Base-by-base conservation (phyloP, 2,888 invertebrate genomes). In the Agrotis ipsilon region DNA sequence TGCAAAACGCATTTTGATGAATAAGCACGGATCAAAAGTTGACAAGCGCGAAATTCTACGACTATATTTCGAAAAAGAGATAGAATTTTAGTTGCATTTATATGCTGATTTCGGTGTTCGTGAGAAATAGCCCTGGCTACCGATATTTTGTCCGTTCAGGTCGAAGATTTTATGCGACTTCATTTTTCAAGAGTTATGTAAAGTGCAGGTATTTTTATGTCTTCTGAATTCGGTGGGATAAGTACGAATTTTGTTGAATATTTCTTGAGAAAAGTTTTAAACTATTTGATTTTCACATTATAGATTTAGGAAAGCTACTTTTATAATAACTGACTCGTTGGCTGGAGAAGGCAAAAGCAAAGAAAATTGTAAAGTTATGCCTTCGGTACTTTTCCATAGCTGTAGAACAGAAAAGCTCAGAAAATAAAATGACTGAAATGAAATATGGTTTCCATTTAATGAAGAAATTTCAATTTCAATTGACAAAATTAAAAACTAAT, bases 1-100 rank as follows among this genome's bases (percentile, higher is more conserved):
- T 73, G 78, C 81, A 86, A 87, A 84, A 84, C 72, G 83, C 82
- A 86, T 88, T 88, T 88, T 92, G 91, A 92, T 86, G 88, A 89
- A 92, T 90, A 88, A 86, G 78, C 75, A 82, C 67, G 79, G 61
- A 81, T 86, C 78, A 82, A 76, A 88, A 90, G 86, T 86, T 86
- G 92, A 90, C 91, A 91, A 87, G 78, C 71, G 83, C 81, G 80
- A 83, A 83, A 88, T 87, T 85, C 52, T 11, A 76, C 75, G 73
- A 74, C 68, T 71, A 62, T n/a, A n/a, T 62, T 80, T 62, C 18
- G 24, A 46, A 58, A 32, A 43, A 19, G 32, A 46, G 64, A 39
- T 11, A 55, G 18, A 60, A 46, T 57, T 75, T 63, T 45, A 14
- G 80, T 64, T 14, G 49, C 55, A 80, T 75, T 75, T 80, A 49